Evolutionary conservation across 2,888 invertebrate species (phyloP).

Genomic region (Horisme vitalbata): DNA sequence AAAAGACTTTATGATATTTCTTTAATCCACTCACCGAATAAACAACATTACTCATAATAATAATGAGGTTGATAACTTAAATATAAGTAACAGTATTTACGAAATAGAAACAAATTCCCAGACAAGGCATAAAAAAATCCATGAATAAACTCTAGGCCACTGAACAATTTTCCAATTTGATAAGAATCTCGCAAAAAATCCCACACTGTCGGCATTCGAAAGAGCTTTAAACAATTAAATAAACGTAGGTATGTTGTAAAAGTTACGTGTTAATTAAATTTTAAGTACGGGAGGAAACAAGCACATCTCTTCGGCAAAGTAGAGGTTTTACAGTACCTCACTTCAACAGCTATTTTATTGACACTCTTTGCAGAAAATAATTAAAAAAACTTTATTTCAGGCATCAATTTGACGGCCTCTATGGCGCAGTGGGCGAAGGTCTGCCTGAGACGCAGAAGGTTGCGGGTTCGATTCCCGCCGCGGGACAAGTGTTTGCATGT

Average conservation of each 20-base stretch:
- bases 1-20: no score
- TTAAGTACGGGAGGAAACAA: not conserved
- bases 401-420: no score
- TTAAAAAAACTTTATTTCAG: no score
- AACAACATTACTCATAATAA: no score
- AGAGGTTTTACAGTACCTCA: not conserved
- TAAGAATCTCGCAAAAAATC: conserved; percentile 7
- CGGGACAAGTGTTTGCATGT: no score
- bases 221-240: conserved; percentile 22
- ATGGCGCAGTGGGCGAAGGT: no score
- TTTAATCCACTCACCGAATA: no score
- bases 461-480: no score
- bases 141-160: conserved; percentile 1
- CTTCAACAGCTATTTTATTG: no score
- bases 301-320: not conserved
- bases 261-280: conserved; percentile 27
- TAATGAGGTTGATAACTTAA: no score
- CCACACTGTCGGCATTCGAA: conserved; percentile 21
- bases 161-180: conserved; percentile 15
- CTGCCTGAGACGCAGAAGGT: no score
- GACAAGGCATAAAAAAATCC: conserved; percentile 1
- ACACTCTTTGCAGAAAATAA: no score
- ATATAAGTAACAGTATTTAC: not conserved
- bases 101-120: not conserved
- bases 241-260: conserved; percentile 22